Evolutionary conservation across 2,888 invertebrate species (phyloP).

Genomic region (Campoplex capitator): DNA sequence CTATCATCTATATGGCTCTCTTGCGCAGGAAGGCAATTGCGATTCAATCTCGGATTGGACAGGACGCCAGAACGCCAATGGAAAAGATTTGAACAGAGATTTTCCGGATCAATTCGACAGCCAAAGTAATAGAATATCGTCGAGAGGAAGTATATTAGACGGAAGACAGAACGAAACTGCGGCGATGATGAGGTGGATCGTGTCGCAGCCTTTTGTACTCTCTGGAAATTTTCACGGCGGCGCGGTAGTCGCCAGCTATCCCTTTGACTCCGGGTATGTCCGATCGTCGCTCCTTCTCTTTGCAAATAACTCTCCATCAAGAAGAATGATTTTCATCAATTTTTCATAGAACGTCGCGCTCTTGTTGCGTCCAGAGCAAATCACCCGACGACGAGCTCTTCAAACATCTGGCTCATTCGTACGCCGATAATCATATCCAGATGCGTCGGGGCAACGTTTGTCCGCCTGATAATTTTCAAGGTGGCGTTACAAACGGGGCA

Average conservation of each 20-base stretch:
- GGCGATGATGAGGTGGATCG: constrained; percentile 95
- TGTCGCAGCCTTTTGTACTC: constrained; percentile 94
- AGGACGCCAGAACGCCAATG: constrained; percentile 93
- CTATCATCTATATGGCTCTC: constrained; percentile 32
- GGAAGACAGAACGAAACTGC: constrained; percentile 94
- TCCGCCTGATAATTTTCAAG: constrained; percentile 89
- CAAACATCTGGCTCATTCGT: constrained; percentile 90
- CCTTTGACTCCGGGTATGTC: constrained; percentile 92
- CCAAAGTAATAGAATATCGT: constrained; percentile 80
- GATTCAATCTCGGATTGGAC: constrained; percentile 88
- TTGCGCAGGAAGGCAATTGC: constrained; percentile 91
- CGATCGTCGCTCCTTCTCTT: background rate
- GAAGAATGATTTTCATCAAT: background rate
- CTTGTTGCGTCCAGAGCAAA: constrained; percentile 90
- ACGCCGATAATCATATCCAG: constrained; percentile 90
- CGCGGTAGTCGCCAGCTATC: constrained; percentile 98
- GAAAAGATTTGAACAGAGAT: constrained; percentile 94
- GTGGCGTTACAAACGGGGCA: constrained; percentile 96
- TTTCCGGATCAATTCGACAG: constrained; percentile 95
- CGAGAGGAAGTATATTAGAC: constrained; percentile 86
- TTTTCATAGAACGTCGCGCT: constrained; percentile 85
- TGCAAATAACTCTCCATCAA: background rate
- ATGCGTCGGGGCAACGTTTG: constrained; percentile 92
- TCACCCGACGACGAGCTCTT: constrained; percentile 94
- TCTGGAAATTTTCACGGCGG: constrained; percentile 99